These are phyloP conservation scores for Hyppa rectilinea DNA, from an alignment of 2,888 invertebrate species.

Conservation along the genomic window DNA sequence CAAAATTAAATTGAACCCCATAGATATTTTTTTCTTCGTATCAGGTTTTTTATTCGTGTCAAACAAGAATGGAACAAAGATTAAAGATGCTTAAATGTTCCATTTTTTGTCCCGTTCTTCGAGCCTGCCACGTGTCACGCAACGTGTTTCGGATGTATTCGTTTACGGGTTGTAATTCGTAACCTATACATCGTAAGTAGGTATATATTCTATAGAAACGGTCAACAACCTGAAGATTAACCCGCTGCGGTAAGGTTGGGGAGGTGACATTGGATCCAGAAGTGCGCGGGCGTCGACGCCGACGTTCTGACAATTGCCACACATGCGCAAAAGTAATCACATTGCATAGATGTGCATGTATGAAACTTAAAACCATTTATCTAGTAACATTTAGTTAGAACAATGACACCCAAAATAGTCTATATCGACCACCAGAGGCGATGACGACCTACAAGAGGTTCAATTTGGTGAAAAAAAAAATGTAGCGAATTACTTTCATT, in stretches of 20 bases:
- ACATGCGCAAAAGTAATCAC: constrained; percentile 41
- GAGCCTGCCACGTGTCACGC: constrained; percentile 29
- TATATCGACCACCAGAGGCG: too few relatives aligned
- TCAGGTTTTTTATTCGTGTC: constrained; percentile 4
- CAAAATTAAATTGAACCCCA: constrained; percentile 18
- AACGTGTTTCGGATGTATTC: constrained; percentile 37
- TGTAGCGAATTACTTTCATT: too few relatives aligned
- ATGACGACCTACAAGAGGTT: too few relatives aligned
- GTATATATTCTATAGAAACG: constrained; percentile 72
- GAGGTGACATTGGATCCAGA: constrained; percentile 81
- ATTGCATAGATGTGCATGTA: constrained; percentile 23
- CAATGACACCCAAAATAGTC: too few relatives aligned
- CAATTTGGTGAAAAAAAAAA: too few relatives aligned
- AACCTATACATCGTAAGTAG: constrained; percentile 49
- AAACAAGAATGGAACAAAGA: too few relatives aligned
- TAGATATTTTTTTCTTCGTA: neutral
- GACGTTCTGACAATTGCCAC: constrained; percentile 56
- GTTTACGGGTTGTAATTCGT: constrained; percentile 37
- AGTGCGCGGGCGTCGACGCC: constrained; percentile 75
- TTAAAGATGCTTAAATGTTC: too few relatives aligned
- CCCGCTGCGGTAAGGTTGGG: constrained; percentile 78
- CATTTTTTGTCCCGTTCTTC: constrained; percentile 20
- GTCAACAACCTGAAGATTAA: constrained; percentile 81
- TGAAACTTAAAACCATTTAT: constrained; percentile 35
- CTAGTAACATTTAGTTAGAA: constrained; percentile 33